A percentile compares a stretch with the other conserved stretches of the same genome.
Evolutionary conservation across 1,140 invertebrate species (phyloP).

Genomic region (Metopolophium dirhodum): DNA sequence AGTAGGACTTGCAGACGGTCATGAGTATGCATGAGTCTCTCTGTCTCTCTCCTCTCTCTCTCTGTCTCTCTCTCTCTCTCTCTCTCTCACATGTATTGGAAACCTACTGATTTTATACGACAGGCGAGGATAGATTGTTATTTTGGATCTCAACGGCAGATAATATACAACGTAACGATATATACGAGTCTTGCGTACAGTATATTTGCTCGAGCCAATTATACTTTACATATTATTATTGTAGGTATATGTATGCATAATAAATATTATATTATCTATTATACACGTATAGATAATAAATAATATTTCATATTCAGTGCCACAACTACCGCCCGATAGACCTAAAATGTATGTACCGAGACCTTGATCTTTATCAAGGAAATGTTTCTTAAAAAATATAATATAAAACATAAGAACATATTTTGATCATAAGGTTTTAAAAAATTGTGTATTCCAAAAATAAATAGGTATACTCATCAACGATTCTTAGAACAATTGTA

Average conservation of each 20-base stretch:
- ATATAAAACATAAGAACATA: too few relatives aligned
- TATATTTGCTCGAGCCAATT: neutral
- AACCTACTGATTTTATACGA: neutral
- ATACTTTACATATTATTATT: neutral
- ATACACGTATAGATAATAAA: neutral
- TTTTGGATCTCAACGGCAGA: neutral
- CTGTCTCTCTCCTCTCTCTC: neutral
- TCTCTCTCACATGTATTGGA: neutral
- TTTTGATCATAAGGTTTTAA: too few relatives aligned
- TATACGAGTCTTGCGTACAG: neutral
- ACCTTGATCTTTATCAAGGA: too few relatives aligned
- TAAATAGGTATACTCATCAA: neutral
- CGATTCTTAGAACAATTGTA: neutral
- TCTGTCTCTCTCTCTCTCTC: neutral
- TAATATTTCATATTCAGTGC: neutral
- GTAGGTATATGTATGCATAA: neutral
- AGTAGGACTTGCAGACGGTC: slow-evolving; percentile 3
- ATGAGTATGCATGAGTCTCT: neutral
- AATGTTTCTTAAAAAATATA: too few relatives aligned
- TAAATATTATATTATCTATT: too few relatives aligned
- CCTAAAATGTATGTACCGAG: too few relatives aligned
- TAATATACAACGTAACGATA: neutral
- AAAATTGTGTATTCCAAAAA: neutral
- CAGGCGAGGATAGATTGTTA: neutral
- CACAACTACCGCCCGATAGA: too few relatives aligned